Conservation (phyloP, 2,113 vertebrate genomes). For the Nothobranchius furzeri region DNA sequence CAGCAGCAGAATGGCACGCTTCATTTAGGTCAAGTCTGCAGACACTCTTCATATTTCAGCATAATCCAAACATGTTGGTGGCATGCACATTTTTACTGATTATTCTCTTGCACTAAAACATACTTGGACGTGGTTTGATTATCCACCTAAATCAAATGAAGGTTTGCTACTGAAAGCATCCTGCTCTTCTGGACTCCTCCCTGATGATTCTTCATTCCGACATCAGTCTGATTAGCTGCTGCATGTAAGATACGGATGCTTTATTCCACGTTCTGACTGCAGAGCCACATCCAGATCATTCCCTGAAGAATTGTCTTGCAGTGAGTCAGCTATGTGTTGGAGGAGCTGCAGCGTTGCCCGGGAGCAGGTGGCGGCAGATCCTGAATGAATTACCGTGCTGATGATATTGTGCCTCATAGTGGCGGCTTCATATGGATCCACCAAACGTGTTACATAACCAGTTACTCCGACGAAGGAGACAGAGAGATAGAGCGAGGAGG, state of each 20-base stretch:
- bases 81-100: too few relatives aligned
- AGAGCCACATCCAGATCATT: not conserved
- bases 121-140: too few relatives aligned
- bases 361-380: constrained; percentile 55
- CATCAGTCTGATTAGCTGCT: not conserved
- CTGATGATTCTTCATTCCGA: not conserved
- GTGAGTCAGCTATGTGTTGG: constrained; percentile 12
- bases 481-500: not conserved
- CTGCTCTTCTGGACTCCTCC: too few relatives aligned
- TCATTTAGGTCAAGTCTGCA: too few relatives aligned
- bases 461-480: constrained; percentile 23
- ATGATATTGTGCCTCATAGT: constrained; percentile 59
- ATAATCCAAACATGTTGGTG: too few relatives aligned
- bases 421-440: constrained; percentile 54
- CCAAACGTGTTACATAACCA: constrained; percentile 52
- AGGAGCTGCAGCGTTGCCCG: constrained; percentile 32
- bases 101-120: too few relatives aligned
- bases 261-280: not conserved
- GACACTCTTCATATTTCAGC: too few relatives aligned
- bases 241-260: too few relatives aligned
- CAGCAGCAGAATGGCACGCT: too few relatives aligned
- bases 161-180: too few relatives aligned
- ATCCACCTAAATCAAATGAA: too few relatives aligned
- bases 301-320: not conserved
- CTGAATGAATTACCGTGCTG: constrained; percentile 53